These are phyloP conservation scores for Zapornia atra DNA, from an alignment of 2,113 vertebrate genomes.

Conservation along the genomic window DNA sequence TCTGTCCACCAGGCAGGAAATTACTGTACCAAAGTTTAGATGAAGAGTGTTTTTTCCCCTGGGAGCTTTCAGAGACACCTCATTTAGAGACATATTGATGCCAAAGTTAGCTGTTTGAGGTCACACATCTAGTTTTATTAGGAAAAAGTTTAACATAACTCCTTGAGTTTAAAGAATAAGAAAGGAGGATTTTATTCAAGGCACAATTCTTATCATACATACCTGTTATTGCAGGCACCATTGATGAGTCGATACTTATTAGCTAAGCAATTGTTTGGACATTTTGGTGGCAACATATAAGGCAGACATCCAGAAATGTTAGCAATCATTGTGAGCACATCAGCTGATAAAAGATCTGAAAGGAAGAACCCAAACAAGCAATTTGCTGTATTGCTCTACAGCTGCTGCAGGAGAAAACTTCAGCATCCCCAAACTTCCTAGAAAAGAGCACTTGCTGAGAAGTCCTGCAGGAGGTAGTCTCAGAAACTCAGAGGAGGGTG, in stretches of 20 bases:
- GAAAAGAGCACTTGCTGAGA: neutral
- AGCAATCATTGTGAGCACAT: conserved; percentile 74
- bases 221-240: conserved; percentile 94
- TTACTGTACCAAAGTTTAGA: neutral
- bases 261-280: conserved; percentile 73
- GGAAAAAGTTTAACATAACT: neutral
- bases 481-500: neutral
- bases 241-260: conserved; percentile 86
- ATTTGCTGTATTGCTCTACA: neutral
- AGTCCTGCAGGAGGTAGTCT: neutral
- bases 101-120: neutral
- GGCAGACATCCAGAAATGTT: conserved; percentile 84
- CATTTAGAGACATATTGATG: accelerated
- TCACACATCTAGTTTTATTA: neutral
- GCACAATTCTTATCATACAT: neutral
- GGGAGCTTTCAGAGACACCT: neutral
- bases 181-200: neutral
- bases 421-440: neutral
- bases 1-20: neutral
- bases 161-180: neutral
- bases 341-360: conserved; percentile 75
- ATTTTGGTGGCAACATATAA: conserved; percentile 70
- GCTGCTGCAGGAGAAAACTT: neutral
- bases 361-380: neutral
- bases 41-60: neutral